Base-by-base conservation (phyloP, 2,113 vertebrate genomes). In the Anhinga anhinga region DNA sequence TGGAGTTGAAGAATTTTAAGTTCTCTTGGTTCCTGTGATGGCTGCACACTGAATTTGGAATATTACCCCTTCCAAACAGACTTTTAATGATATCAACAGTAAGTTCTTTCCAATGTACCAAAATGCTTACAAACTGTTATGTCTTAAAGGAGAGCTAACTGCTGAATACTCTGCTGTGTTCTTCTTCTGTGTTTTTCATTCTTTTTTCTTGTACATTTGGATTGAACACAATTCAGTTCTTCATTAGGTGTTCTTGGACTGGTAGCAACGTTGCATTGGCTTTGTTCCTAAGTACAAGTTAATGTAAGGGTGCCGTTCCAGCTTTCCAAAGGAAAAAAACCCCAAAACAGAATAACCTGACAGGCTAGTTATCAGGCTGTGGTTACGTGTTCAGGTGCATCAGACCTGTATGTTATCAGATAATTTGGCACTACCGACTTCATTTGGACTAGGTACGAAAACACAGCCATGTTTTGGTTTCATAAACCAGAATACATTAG, bases 1-100 rank as follows among this genome's bases (percentile, higher is more conserved):
- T 97, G 95, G 97, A 96, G 97, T 13, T 50, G 42, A 95, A 80
- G 95, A 82, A 93, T 95, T 93, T 92, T 2, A 65, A 91, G 15
- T 84, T 80, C 90, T 77, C 61, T 66, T 61, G 58, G 45, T 88
- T 93, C 66, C 73, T 62, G 62, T 25, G 40, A 85, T 83, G 95
- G 92, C 95, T 74, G 88, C 79, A n/a, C 45, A 3, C 40, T 96
- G 92, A 93, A 49, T 82, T 72, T 29, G 6, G 90, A 88, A 15
- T 59, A 65, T 40, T 59, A 53, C n/a, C 42, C 12, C 49, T 90
- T 95, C 52, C 67, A 70, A 65, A 20, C 20, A 34, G 56, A 29
- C 14, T 52, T 90, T 90, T 86, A 52, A 65, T 95, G 70, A 77
- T 74, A 83, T 55, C 80, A 84, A 90, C 74, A 77, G 89, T 91